Base-by-base conservation (phyloP, 2,888 invertebrate genomes). In the Scaptomyza polygonia region DNA sequence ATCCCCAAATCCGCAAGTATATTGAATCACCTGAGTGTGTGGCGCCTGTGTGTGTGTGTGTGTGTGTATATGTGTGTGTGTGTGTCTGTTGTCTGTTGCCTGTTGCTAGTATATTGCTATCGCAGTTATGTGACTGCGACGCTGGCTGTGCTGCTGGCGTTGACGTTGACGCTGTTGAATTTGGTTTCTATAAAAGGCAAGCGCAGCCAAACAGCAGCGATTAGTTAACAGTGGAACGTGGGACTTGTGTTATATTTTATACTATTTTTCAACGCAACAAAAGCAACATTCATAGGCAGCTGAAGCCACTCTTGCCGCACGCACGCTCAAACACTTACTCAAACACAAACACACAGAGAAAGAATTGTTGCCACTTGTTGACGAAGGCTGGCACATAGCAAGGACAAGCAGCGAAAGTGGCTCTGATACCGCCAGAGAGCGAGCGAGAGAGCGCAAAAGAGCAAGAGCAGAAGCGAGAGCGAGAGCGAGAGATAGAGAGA, bases 211-310 rank as follows among this genome's bases (percentile, higher is more conserved):
- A 67, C 73, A 59, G 47, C 66, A 64, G 65, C 68, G 67, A 71
- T 74, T 77, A 82, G 81, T 82, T 77, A 77, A 68, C 65, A 72
- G 64, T 72, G 72, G 72, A 70, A 70, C 74, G 70, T 66, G 64
- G 64, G 66, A 55, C 73, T 52, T 43, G 57, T 62, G 62, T 30
- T 62, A 55, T 47, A 54, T 51, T 70, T 56, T 62, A 40, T 11
- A 36, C 39, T 21, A 16, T 32, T 32, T 36, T 36, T 30, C 18
- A 36, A 40, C 63, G 25, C 47, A 34, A 18, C 40, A 54, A 42
- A 45, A 42, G 27, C 30, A 48, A 36, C 14, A 42, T 6, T 9
- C 43, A 40, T 32, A 12, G 32, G 21, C 39, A 39, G 40, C 40
- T 52, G 47, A 42, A 39, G 36, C 18, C 30, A 34, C 63, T 57